Evolutionary conservation across 2,797 vertebrate species (phyloP), one percentile per base, ranked within the genome.

Genomic region (Balearica regulorum): DNA sequence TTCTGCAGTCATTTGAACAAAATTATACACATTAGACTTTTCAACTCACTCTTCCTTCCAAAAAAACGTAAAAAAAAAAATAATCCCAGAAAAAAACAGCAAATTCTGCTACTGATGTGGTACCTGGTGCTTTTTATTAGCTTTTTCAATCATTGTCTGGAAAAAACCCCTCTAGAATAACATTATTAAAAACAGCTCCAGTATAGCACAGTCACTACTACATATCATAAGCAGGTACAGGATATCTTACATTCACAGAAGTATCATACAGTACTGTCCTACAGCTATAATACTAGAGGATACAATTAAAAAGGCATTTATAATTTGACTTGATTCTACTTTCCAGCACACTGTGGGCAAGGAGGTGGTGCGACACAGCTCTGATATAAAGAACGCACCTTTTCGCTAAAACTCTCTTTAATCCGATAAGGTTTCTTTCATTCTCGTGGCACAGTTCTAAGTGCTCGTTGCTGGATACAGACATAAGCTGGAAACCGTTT

Each of bases 181-280:
- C 97, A 90, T 98, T 98, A 98, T 98, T 98, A 98, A 98, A 98
- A 98, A 98, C 97, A 98, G 97, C 97, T 98, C 97, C 97, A 97
- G 96, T 97, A 97, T 97, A 98, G 98, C 98, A 98, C 97, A 44
- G 97, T 98, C 97, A 98, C 98, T 96, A 98, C 97, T 97, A 98
- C 97, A 84, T 96, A 93, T 98, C 97, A 97, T 98, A 98, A 98
- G 98, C 98, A 98, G 97, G 98, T 97, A 98, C 97, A 95, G 97
- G 97, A 87, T 98, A 98, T 97, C 96, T 98, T 97, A 98, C 98
- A 98, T 97, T 98, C 98, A 98, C 98, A 96, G 98, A 98, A 97
- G 97, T 97, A 97, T 97, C 96, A 96, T 97, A 98, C 97, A 98
- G 97, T 97, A 98, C 98, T 97, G 97, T 97, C 97, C 98, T 98